Percentiles rank a stretch among this genome's conserved stretches.
These are phyloP conservation scores for Diacarnus erythraeanus DNA, from an alignment of 37 sponge, comb jelly and placozoan genomes.

Conservation along the genomic window DNA sequence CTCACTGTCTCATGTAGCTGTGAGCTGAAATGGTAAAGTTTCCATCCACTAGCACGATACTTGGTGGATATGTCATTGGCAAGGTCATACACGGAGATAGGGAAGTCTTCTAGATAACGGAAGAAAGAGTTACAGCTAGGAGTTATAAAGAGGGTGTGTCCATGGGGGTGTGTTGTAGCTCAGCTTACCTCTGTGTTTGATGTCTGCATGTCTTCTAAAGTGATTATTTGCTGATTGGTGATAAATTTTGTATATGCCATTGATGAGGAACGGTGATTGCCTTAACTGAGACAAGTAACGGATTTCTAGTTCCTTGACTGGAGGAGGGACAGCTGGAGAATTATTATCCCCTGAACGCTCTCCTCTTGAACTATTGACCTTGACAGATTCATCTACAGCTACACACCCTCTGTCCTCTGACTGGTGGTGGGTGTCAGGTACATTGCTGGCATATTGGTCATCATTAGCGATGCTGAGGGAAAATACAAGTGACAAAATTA, in stretches of 20 bases:
- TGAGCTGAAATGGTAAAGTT: constrained; percentile 19
- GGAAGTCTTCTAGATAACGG: constrained; percentile 15
- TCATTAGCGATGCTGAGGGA: constrained; percentile 48
- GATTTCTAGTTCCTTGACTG: constrained; percentile 20
- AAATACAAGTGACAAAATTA: background rate
- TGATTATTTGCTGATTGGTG: constrained; percentile 44
- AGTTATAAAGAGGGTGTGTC: background rate
- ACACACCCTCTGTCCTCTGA: background rate
- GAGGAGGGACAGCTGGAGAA: background rate
- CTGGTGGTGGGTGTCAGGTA: constrained; percentile 20
- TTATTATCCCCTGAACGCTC: background rate
- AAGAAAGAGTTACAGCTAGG: background rate
- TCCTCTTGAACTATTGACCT: background rate
- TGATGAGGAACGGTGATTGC: constrained; percentile 41
- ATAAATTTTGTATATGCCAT: constrained; percentile 9
- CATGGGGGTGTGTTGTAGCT: background rate
- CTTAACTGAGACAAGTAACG: constrained; percentile 37
- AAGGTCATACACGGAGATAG: constrained; percentile 10
- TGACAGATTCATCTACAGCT: background rate
- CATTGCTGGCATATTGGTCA: constrained; percentile 62
- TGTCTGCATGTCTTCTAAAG: constrained; percentile 53
- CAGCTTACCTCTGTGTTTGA: constrained; percentile 54
- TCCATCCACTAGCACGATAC: constrained; percentile 45
- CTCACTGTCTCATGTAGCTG: constrained; percentile 50
- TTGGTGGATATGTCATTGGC: constrained; percentile 6